Conservation (phyloP, 2,113 vertebrate genomes). For the Etheostoma spectabile region DNA sequence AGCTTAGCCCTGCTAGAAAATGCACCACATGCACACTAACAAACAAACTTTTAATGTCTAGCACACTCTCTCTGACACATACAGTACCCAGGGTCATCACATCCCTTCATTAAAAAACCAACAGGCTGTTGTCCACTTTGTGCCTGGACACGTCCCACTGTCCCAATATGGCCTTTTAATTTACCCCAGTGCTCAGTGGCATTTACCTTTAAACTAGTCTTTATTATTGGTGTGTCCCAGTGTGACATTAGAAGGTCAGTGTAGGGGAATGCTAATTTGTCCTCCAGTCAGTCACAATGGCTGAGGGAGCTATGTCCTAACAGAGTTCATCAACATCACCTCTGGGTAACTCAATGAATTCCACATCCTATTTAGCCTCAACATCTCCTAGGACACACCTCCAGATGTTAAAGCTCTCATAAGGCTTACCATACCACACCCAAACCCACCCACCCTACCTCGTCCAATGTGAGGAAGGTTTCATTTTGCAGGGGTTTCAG, state of each 20-base stretch:
- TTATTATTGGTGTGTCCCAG: conserved; percentile 42
- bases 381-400: background rate
- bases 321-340: conserved; percentile 39
- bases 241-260: conserved; percentile 51
- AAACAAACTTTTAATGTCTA: too few relatives aligned
- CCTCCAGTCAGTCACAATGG: conserved; percentile 36
- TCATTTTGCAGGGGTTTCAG: conserved; percentile 95
- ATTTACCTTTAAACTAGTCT: conserved; percentile 31
- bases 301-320: conserved; percentile 54
- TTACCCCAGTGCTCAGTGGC: conserved; percentile 57
- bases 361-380: background rate
- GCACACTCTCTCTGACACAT: background rate
- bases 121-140: conserved; percentile 52
- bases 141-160: conserved; percentile 53
- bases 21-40: too few relatives aligned
- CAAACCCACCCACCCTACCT: conserved; percentile 83
- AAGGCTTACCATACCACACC: conserved; percentile 58
- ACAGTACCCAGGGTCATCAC: conserved; percentile 29
- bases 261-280: conserved; percentile 65
- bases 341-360: conserved; percentile 54
- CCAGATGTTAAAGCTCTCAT: background rate
- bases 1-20: conserved; percentile 29
- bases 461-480: conserved; percentile 95
- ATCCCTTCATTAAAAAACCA: conserved; percentile 71
- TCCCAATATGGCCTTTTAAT: conserved; percentile 78